Percentiles rank a stretch among this genome's conserved stretches.
These are phyloP conservation scores for Marmota monax DNA, from an alignment of 2,113 vertebrate species.

Conservation along the genomic window DNA sequence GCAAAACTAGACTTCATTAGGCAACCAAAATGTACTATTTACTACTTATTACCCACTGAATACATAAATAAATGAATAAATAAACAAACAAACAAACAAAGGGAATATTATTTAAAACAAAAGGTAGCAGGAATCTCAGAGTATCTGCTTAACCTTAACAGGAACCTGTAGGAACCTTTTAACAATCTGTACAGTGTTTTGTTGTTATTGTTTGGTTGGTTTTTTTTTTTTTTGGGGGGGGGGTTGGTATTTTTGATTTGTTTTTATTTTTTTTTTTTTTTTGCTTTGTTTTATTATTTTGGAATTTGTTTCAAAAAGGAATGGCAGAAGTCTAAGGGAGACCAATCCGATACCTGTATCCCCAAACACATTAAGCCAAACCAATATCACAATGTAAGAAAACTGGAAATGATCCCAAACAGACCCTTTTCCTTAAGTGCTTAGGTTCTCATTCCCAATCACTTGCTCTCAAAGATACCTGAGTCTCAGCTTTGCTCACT, in stretches of 20 bases:
- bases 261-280: neutral
- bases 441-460: neutral
- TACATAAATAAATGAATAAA: neutral
- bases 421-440: neutral
- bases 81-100: neutral
- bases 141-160: neutral
- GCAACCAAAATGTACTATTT: conserved; percentile 28
- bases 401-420: neutral
- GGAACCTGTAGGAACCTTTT: neutral
- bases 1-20: conserved; percentile 33
- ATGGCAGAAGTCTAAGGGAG: neutral
- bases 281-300: neutral
- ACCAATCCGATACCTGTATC: neutral
- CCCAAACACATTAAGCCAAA: neutral
- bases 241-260: too few species aligned
- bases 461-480: conserved; percentile 86
- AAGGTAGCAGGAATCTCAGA: neutral
- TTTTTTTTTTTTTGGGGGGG: neutral
- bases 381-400: neutral
- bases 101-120: neutral
- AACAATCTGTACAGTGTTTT: neutral
- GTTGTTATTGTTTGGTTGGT: too few species aligned
- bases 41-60: neutral
- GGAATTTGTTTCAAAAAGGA: neutral
- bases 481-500: conserved; percentile 87